Evolutionary conservation across 2,113 vertebrate genomes (phyloP), one percentile per base, ranked within the genome.

Genomic region (Larimichthys crocea): DNA sequence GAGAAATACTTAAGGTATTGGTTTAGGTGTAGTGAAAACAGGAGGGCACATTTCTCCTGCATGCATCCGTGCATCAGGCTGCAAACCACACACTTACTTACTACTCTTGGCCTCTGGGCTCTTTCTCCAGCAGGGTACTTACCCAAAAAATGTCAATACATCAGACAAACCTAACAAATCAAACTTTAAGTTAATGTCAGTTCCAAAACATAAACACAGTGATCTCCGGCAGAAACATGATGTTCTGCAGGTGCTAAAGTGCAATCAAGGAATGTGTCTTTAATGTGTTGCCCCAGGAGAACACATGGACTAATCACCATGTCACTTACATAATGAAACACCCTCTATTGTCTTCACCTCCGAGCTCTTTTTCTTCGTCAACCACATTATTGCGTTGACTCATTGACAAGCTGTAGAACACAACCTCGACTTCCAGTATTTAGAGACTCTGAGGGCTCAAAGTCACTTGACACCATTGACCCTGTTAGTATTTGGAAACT

Each of bases 261-360:
- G 16, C 42, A 73, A 83, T 74, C 82, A 83, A 48, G 2, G 17
- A 50, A 62, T 22, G 53, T 29, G 35, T 44, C 49, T 70, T 79
- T 74, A 52, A 73, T 83, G 46, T 55, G 19, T 68, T 60, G 19
- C 29, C 49, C 9, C 24, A 2, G 20, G 15, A 26, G 31, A 81
- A 52, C 57, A 31, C 50, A 46, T 40, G 31, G 76, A 86, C n/a
- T 80, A 82, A 79, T 83, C 61, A 71, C n/a, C 9, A n/a, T n/a
- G 31, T 60, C 76, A 84, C 77, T 82, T 71, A 65, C 40, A 83
- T 90, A 67, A 88, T 79, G 83, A 88, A 93, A 91, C 88, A 86
- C 79, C 82, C 79, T 84, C 71, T 53, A 66, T 85, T 89, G 87
- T 89, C 77, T 83, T 88, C 69, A 68, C 26, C 48, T 79, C 67